phyloP scores from a whole-genome alignment of 2,888 invertebrate genomes.

The Halocaridina rubra region DNA sequence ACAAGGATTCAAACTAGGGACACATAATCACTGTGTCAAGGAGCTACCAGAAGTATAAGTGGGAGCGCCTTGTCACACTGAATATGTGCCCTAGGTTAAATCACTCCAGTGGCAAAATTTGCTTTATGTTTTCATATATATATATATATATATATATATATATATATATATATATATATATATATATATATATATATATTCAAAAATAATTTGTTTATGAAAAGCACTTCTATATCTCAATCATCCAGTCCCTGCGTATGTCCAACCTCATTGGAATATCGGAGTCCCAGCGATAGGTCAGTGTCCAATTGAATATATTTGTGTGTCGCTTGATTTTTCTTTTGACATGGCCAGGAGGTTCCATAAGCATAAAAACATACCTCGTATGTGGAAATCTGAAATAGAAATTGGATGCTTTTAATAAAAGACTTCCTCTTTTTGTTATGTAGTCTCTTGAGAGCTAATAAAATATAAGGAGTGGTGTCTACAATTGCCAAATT shows the following conservation, averaged over 20 bases:
- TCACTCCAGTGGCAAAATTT: neutral
- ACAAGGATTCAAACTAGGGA: neutral
- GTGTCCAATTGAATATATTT: neutral
- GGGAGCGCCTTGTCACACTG: neutral
- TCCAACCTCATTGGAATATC: neutral
- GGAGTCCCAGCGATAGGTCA: neutral
- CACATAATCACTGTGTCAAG: too few species aligned
- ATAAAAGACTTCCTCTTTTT: too few species aligned
- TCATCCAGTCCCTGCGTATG: too few species aligned
- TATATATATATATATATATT: neutral
- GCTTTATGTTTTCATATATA: too few species aligned
- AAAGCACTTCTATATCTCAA: too few species aligned
- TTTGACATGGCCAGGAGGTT: neutral
- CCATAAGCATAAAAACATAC: neutral
- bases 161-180: conserved; percentile 2
- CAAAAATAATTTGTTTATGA: neutral
- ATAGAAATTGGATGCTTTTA: too few species aligned
- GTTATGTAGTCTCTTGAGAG: too few species aligned
- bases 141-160: neutral
- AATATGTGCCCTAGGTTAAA: neutral
- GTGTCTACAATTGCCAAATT: too few species aligned
- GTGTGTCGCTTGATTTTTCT: neutral
- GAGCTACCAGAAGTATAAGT: neutral
- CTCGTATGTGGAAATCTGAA: neutral
- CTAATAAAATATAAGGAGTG: too few species aligned